These are phyloP conservation scores for Galemys pyrenaicus DNA, from an alignment of 2,113 vertebrate species.

Conservation along the genomic window DNA sequence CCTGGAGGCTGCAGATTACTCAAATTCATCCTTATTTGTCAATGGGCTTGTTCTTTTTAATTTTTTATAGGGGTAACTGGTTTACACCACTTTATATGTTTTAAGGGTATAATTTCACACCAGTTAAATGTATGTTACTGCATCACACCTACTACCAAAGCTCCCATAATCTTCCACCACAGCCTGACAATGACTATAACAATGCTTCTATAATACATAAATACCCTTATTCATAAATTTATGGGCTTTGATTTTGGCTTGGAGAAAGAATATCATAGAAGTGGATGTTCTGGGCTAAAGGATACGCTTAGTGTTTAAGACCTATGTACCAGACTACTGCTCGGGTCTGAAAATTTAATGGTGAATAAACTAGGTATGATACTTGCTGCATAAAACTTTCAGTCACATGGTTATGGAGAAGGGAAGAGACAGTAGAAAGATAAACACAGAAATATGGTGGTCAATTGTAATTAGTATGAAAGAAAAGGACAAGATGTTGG, in stretches of 20 bases:
- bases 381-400: not conserved
- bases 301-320: not conserved
- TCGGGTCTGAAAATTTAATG: not conserved
- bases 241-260: slow-evolving; percentile 20
- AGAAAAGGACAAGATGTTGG: not conserved
- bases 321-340: not conserved
- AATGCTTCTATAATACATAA: not conserved
- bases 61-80: too few species aligned
- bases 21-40: not conserved
- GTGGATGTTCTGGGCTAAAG: not conserved
- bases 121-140: too few species aligned
- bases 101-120: too few species aligned
- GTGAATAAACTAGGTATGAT: not conserved
- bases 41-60: too few species aligned
- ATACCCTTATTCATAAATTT: not conserved
- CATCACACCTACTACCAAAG: too few species aligned
- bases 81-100: too few species aligned
- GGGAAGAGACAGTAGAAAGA: too few species aligned
- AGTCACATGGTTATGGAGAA: not conserved
- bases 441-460: not conserved
- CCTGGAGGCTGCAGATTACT: not conserved
- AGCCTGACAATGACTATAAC: not conserved
- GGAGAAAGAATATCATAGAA: not conserved
- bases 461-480: not conserved
- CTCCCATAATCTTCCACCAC: not conserved